Evolutionary conservation across 1,140 invertebrate species (phyloP), one percentile per base, ranked within the genome.

Genomic region (Calephelis nemesis): DNA sequence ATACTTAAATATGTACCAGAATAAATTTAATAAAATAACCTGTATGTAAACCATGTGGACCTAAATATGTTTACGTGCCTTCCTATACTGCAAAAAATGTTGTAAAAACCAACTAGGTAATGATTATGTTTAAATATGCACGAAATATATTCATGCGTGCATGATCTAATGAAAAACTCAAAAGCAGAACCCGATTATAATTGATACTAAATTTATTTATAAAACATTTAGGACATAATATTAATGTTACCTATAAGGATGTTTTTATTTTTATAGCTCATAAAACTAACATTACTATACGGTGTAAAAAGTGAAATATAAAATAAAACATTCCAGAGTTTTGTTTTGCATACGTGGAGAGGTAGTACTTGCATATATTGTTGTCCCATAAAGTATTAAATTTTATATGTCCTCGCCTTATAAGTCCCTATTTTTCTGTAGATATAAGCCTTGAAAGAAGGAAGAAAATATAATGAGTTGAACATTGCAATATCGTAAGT

Each of bases 301-400:
- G 49, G 8, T 66, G 47, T 63, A 49, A 69, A 70, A 15, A 12
- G 70, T 39, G 10, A 47, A 49, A 10, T 48, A 48, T 52, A 64
- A 67, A 58, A 48, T 47, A 66, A 48, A 50, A 65, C 64, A 65
- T 65, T 65, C 64, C 64, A 65, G 64, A 42, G 64, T 42, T 52
- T 65, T 65, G 64, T 65, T 65, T 65, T 65, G 64, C 49, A 65
- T 65, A 65, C 64, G 52, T 65, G 64, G 64, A 50, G 52, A 65
- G 64, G 64, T 63, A 45, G 62, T 65, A 65, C 49, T 50, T 49
- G 64, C 50, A 65, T 54, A 65, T 50, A 65, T 52, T 65, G 64
- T 40, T 45, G 52, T 65, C 64, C 52, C 64, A 66, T 66, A 66
- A 54, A 66, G 64, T 52, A 66, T 54, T 66, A 66, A 54, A 42